Base-by-base conservation (phyloP, 2,797 vertebrate species). In the Pteronotus mesoamericanus region DNA sequence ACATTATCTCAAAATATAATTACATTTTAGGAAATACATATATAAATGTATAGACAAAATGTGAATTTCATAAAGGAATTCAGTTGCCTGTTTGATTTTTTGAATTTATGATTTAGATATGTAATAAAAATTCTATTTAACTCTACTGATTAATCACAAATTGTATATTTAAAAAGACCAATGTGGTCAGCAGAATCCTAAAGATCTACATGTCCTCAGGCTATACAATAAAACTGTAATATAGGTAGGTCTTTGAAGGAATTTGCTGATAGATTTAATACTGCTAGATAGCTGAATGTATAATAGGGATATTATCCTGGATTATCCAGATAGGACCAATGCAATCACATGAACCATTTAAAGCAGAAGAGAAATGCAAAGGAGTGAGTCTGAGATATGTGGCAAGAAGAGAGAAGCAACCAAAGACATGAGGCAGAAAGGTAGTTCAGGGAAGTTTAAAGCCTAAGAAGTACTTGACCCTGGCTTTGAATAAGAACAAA, bases 1-100 rank as follows among this genome's bases (percentile, higher is more conserved):
- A 4, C 5, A 89, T 57, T 94, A 51, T 72, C 9, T 86, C 9
- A 93, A 90, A 80, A 79, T 84, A 37, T 19, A 68, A 64, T 79
- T 1, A 64, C 0, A 55, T 29, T 59, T 96, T 85, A 82, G 3
- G 3, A 92, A 92, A 61, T 66, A 75, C 16, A 22, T 15, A 75
- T 29, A 22, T 15, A 93, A n/a, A 66, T 59, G 29, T 42, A 32
- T 29, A 74, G 5, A 61, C 0, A 66, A 68, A 71, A 74, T 68
- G 12, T 74, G 6, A 80, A 37, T 32, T 85, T 89, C 1, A 57
- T 34, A 51, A 83, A 74, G 0, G 68, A 82, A 44, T 16, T 59
- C 6, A 37, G 1, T 79, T 90, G 1, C 9, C 21, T 92, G 4
- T 91, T 87, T 89, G 15, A 1, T 44, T 37, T 86, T 94, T 85